Percentiles rank a stretch among this genome's conserved stretches.
phyloP scores from a whole-genome alignment of 1,140 invertebrate species.

The Amyelois transitella region DNA sequence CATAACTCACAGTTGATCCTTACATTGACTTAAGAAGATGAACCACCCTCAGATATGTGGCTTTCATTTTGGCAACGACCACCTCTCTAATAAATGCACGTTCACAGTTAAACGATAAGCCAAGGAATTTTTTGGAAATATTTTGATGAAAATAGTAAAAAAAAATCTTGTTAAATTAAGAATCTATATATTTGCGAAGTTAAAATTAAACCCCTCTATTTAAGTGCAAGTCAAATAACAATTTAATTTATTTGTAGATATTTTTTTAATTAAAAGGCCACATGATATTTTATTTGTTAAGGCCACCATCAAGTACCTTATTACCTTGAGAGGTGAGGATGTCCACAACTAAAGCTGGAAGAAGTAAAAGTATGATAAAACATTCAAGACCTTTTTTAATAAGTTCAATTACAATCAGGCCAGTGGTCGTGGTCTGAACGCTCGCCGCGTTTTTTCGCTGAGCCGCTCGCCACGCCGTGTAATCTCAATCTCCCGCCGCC shows the following conservation, averaged over 20 bases:
- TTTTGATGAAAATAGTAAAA: neutral
- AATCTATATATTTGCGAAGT: no score
- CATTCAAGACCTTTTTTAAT: no score
- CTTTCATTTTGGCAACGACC: conserved; percentile 31
- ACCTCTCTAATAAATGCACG: conserved; percentile 27
- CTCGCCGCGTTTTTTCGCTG: conserved; percentile 26
- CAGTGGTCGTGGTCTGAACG: conserved; percentile 32
- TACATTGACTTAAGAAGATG: conserved; percentile 52
- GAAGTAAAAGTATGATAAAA: no score
- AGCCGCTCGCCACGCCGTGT: conserved; percentile 43
- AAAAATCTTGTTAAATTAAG: no score
- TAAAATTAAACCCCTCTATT: no score
- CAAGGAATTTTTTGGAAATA: neutral
- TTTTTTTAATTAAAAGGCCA: no score
- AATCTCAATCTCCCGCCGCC: conserved; percentile 74
- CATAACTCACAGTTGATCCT: conserved; percentile 55
- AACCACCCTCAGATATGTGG: conserved; percentile 39
- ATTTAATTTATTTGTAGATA: no score
- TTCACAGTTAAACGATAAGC: conserved; percentile 5
- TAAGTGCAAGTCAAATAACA: no score
- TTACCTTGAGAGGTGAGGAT: no score
- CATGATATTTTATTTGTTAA: no score
- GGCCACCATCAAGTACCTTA: no score
- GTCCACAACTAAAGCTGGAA: no score
- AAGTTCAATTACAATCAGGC: neutral